Evolutionary conservation across 2,113 vertebrate genomes (phyloP).

Genomic region (Indicator indicator): DNA sequence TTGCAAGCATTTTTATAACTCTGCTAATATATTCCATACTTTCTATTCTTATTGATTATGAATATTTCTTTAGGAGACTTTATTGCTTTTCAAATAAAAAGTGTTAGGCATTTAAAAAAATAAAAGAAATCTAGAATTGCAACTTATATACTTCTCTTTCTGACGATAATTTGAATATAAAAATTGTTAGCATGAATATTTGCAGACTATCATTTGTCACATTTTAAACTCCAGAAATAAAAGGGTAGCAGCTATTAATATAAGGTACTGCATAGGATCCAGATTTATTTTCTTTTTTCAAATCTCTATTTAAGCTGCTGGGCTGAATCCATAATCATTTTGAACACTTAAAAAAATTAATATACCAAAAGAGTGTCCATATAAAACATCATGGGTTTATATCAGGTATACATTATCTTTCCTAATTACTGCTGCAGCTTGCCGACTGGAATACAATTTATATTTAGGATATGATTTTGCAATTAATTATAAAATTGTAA

Average conservation of each 20-base stretch:
- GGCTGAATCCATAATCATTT: constrained; percentile 61
- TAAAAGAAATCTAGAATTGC: constrained; percentile 46
- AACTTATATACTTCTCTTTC: constrained; percentile 64
- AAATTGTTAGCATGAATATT: constrained; percentile 46
- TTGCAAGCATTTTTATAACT: constrained; percentile 82
- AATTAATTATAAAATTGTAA: constrained; percentile 81
- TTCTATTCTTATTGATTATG: constrained; percentile 83
- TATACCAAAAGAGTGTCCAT: constrained; percentile 67
- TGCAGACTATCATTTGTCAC: constrained; percentile 46
- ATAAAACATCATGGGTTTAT: constrained; percentile 70
- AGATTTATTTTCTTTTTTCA: background rate
- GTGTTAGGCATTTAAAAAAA: constrained; percentile 60
- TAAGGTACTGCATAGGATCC: constrained; percentile 12
- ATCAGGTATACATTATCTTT: constrained; percentile 78
- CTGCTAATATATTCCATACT: constrained; percentile 81
- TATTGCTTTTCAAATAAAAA: constrained; percentile 82
- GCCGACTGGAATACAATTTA: constrained; percentile 78
- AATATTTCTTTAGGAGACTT: constrained; percentile 80
- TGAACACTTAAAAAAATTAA: constrained; percentile 74
- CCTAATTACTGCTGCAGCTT: constrained; percentile 77
- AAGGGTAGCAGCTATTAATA: constrained; percentile 54
- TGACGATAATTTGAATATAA: constrained; percentile 62
- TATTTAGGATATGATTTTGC: constrained; percentile 78
- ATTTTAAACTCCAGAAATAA: constrained; percentile 62
- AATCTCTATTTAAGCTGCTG: constrained; percentile 62